Conservation (phyloP, 2,888 invertebrate genomes). For the Drosophila conformis region DNA sequence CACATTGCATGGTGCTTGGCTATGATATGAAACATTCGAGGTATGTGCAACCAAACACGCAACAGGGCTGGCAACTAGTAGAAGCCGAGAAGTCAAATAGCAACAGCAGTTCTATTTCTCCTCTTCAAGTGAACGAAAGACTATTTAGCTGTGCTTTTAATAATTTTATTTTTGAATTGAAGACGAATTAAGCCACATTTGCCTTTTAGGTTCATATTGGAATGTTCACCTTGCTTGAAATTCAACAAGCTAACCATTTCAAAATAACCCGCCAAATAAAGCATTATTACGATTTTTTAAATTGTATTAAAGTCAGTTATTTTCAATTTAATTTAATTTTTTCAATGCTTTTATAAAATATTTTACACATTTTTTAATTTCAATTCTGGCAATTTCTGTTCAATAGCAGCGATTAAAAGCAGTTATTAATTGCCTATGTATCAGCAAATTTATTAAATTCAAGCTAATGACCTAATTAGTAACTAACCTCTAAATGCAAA, state of each 20-base stretch:
- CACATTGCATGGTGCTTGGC: constrained; percentile 7
- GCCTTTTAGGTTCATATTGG: neutral
- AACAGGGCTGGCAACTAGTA: constrained; percentile 28
- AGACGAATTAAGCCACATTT: neutral
- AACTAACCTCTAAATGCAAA: neutral
- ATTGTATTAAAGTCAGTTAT: neutral
- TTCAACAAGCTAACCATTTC: neutral
- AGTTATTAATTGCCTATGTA: neutral
- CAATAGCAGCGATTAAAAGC: neutral
- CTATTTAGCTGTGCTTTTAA: neutral
- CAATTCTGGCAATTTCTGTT: neutral
- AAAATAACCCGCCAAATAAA: neutral
- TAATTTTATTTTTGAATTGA: neutral
- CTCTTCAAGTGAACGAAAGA: neutral
- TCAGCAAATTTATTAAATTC: neutral
- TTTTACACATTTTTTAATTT: neutral
- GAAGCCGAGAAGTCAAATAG: neutral
- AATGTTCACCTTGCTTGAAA: neutral
- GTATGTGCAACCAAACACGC: constrained; percentile 26
- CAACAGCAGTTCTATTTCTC: neutral
- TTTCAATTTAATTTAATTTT: neutral
- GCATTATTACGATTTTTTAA: neutral
- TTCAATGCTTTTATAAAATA: neutral
- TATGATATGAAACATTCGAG: constrained; percentile 56
- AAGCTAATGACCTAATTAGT: neutral